Conservation (phyloP, 1,140 invertebrate species). For the Panonychus citri region DNA sequence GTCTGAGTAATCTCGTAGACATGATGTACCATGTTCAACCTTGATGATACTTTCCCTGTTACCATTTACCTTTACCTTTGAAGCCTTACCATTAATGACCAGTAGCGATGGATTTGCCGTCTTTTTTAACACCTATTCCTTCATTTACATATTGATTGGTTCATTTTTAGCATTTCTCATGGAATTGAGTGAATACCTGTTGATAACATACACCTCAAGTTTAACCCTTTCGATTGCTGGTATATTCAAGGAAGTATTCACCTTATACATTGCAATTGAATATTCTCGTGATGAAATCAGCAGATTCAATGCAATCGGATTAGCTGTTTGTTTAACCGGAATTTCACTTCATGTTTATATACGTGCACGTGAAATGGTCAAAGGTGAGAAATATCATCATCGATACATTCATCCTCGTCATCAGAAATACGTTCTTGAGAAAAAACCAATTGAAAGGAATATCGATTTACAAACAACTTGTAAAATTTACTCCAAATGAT, state of each 20-base stretch:
- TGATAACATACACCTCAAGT: conserved; percentile 84
- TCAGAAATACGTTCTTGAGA: too few species aligned
- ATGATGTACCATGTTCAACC: conserved; percentile 97
- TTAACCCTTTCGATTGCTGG: conserved; percentile 83
- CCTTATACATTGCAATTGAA: conserved; percentile 41
- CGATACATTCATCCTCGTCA: too few species aligned
- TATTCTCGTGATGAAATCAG: conserved; percentile 63
- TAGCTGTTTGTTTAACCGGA: conserved; percentile 64
- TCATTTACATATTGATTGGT: conserved; percentile 33
- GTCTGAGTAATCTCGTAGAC: conserved; percentile 74
- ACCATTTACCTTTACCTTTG: conserved; percentile 60
- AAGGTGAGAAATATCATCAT: not conserved
- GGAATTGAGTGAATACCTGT: conserved; percentile 81
- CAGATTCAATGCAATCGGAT: conserved; percentile 53
- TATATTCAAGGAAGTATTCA: conserved; percentile 63
- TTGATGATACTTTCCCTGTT: conserved; percentile 80
- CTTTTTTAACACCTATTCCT: conserved; percentile 36
- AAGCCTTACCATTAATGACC: conserved; percentile 37
- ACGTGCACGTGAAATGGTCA: not conserved
- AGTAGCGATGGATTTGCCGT: conserved; percentile 57
- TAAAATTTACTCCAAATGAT: too few species aligned
- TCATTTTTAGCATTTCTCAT: conserved; percentile 75
- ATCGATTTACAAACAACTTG: too few species aligned
- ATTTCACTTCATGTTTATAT: conserved; percentile 54
- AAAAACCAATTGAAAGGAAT: too few species aligned